Evolutionary conservation across 2,797 vertebrate species (phyloP), one percentile per base, ranked within the genome.

Genomic region (Microctenopoma steveboyesi): DNA sequence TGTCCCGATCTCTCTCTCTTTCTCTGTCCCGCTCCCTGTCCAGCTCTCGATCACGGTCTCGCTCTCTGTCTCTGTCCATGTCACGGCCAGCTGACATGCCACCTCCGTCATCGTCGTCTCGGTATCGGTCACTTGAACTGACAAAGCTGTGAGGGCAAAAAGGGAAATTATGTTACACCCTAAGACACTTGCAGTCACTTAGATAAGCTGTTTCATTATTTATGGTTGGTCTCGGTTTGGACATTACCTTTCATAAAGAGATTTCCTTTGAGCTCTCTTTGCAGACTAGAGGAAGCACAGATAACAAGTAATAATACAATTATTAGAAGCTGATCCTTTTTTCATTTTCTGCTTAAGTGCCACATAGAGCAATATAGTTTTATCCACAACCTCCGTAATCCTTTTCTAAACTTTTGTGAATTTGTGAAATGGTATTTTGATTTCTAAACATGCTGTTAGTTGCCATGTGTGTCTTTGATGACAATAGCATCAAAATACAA

Each of bases 231-330:
- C 22, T 22, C 22, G 2, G 22, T 56, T 77, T 37, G 2, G 14
- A 61, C 83, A 16, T 93, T 91, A 97, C 96, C 96, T 96, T 68
- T 97, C 96, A 69, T 97, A 97, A 11, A 98, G 90, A 53, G 94
- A 94, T 72, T 97, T 98, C 87, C 95, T 95, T 37, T 95, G 94
- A 35, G 92, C 86, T 79, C 96, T 94, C 85, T 95, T 95, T 62
- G 91, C 93, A 30, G 91, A 86, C 96, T 97, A 79, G 11, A 65
- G 72, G 52, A 82, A 78, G 75, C 8, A 82, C 7, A 65, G 68
- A 74, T 10, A 45, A 11, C 18, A 4, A 65, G 1, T 10, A 45
- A 11, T 46, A 4, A 65, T 1, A 69, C 40, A 16, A 76, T 60
- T 11, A 81, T 9, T 61, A 60, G 30, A 46, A 72, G 9, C n/a